Base-by-base conservation (phyloP, 2,113 vertebrate genomes). In the Harpagus bidentatus region DNA sequence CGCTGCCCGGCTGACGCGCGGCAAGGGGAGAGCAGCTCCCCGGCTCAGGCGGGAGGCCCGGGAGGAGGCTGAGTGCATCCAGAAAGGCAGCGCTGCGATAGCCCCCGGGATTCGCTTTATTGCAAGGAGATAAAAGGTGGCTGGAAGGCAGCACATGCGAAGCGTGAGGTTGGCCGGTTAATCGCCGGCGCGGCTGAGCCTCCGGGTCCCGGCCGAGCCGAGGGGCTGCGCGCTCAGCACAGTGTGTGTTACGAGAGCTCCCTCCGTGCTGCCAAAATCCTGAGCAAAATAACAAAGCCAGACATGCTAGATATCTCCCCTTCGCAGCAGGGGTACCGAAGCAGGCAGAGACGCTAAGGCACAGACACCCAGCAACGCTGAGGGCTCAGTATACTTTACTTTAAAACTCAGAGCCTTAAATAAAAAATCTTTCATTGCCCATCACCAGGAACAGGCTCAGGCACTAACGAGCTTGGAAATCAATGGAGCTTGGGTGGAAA, bases 201-300 rank as follows among this genome's bases (percentile, higher is more conserved):
- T 23, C 56, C 1, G 8, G 16, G 43, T 19, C 45, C 56, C 3
- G 1, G 63, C 47, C 3, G 6, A 58, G 66, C 19, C 1, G 11
- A 66, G 63, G 74, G 82, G 23, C 50, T 36, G 23, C 6, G 1
- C 2, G 7, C 11, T 67, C 20, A 11, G 70, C 43, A 5, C 8
- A 5, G 22, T 0, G 12, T 8, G 0, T 28, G 65, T 10, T 45
- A 11, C 0, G 1, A 47, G 56, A 80, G 59, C 28, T 78, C 36
- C 40, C 29, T 32, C 21, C 4, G 0, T 8, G 47, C 70, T 94
- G 82, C 88, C 88, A 16, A 55, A 73, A 65, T 34, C 59, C 61
- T 9, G n/a, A n/a, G 73, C 22, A 7, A 53, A 86, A 70, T 40
- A 36, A 11, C 22, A 21, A 10, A 28, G 53, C 15, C 55, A 21